These are phyloP conservation scores for Ametastegia equiseti DNA, from an alignment of 2,888 invertebrate genomes.

Conservation along the genomic window DNA sequence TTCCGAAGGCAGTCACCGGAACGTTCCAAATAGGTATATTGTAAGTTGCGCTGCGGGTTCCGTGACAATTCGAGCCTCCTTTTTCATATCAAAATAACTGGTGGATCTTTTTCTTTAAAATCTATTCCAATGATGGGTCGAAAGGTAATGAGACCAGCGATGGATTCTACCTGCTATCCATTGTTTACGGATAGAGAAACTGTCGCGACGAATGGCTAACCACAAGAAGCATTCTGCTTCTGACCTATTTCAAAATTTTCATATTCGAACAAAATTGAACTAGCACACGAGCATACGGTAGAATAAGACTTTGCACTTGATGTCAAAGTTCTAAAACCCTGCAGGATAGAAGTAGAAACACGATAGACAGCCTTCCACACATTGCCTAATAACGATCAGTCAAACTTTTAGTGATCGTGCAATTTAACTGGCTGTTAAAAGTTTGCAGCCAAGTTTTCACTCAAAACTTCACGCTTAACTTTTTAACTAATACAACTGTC, in stretches of 20 bases:
- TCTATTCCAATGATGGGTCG: background rate
- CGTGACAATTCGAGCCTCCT: background rate
- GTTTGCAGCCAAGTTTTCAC: background rate
- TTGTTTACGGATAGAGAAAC: conserved; percentile 5
- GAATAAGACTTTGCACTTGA: too few relatives aligned
- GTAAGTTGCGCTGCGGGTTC: background rate
- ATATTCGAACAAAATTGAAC: conserved; percentile 17
- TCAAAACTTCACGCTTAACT: background rate
- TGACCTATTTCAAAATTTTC: background rate
- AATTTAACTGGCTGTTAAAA: conserved; percentile 16
- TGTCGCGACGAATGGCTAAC: conserved; percentile 12
- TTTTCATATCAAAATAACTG: background rate
- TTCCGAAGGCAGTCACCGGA: conserved; percentile 71
- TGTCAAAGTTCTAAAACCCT: background rate
- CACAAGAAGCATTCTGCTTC: conserved; percentile 28
- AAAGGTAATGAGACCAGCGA: conserved; percentile 13
- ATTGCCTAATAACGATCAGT: conserved; percentile 1
- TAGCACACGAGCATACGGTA: background rate
- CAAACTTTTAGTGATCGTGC: background rate
- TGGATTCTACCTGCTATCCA: background rate
- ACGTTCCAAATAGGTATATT: conserved; percentile 68
- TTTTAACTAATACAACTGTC: conserved; percentile 8
- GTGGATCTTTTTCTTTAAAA: background rate
- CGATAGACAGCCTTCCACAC: background rate
- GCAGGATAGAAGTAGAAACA: background rate